Evolutionary conservation across 1,140 invertebrate species (phyloP).

Genomic region (Drosophila cardini): DNA sequence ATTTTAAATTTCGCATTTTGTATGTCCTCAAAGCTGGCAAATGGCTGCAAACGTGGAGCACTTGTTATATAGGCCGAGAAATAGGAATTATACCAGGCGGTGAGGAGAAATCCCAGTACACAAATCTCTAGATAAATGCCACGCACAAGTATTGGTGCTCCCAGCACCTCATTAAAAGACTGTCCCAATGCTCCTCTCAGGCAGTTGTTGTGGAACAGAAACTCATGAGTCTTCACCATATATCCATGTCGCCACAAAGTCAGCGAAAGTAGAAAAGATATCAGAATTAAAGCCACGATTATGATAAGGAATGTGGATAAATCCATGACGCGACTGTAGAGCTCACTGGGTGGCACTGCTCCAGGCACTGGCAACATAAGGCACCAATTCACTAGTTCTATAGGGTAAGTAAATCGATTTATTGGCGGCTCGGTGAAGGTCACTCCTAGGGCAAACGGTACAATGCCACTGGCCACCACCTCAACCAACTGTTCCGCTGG

Average conservation of each 20-base stretch:
- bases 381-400: conserved; percentile 71
- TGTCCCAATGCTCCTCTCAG: conserved; percentile 71
- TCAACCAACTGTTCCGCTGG: conserved; percentile 53
- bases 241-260: conserved; percentile 58
- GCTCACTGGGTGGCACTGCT: conserved; percentile 63
- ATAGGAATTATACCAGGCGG: conserved; percentile 76
- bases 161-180: conserved; percentile 59
- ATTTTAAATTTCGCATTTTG: conserved; percentile 58
- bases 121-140: conserved; percentile 74
- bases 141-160: conserved; percentile 57
- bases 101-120: conserved; percentile 68
- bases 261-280: conserved; percentile 48
- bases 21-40: conserved; percentile 64
- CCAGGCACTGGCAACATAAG: conserved; percentile 68
- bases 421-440: conserved; percentile 22
- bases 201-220: conserved; percentile 74
- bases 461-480: conserved; percentile 57
- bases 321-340: conserved; percentile 70
- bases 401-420: conserved; percentile 53
- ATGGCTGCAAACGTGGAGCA: conserved; percentile 53
- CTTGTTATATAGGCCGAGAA: conserved; percentile 76
- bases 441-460: conserved; percentile 60
- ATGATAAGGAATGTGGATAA: conserved; percentile 59
- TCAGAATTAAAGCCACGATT: conserved; percentile 38
- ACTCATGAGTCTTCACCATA: conserved; percentile 50